Base-by-base conservation (phyloP, 2,888 invertebrate genomes). In the Leistus spinibarbis region DNA sequence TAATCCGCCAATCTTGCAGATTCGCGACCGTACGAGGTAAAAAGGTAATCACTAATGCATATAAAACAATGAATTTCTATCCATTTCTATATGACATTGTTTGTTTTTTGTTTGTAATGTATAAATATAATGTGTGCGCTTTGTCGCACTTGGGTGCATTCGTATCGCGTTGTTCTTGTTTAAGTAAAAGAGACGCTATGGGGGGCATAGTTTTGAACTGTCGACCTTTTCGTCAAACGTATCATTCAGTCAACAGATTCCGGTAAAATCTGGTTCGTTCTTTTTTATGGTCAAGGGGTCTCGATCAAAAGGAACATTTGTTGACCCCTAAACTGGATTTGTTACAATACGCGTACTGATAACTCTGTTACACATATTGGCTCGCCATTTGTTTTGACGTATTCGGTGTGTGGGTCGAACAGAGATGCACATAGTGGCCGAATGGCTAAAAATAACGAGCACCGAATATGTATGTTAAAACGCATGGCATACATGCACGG, bases 231-330 rank as follows among this genome's bases (percentile, higher is more conserved):
- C 40, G 62, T 62, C 53, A 67, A 67, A 66, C 40, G 22, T 63
- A 70, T 64, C 65, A 76, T 22, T 79, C 79, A 81, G 82, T 83
- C 82, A 82, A 82, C 82, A 81, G 73, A 64, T 86, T 86, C 89
- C 86, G 85, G 90, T 88, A 87, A 86, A 86, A 87, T 88, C 90
- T 86, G 83, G 89, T 86, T 83, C n/a, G 78, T 83, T 84, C 86
- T 78, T 88, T 86, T 88, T 87, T 86, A 85, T 87, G 89, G 88
- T 89, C 89, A 89, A 87, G 86, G 88, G 89, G 89, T 89, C 87
- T 86, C 76, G 79, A 79, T 79, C 76, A 77, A 76, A 77, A 79
- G 80, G 80, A 80, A 80, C 80, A 79, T 80, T 80, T 81, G 78
- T 78, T 83, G 84, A 82, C 83, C 83, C 79, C 77, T 54, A 63